A percentile compares a stretch with the other conserved stretches of the same genome.
Evolutionary conservation across 2,113 vertebrate species (phyloP).

Genomic region (Garra rufa): DNA sequence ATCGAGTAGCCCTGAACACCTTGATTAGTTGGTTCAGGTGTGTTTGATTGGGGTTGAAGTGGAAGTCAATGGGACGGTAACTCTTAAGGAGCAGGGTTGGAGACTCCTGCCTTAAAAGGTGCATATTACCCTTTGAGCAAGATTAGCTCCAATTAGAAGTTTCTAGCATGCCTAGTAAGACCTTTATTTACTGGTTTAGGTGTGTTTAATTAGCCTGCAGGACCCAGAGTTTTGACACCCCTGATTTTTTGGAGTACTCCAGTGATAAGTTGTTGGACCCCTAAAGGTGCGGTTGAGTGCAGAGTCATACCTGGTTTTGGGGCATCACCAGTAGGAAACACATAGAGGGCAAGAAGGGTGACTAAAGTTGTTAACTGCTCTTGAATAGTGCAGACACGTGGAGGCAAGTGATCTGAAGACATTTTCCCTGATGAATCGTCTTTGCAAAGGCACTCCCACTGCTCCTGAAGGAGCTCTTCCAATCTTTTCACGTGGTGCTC

Average conservation of each 20-base stretch:
- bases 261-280: not conserved
- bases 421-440: slow-evolving; percentile 75
- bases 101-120: too few species aligned
- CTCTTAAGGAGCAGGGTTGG: too few species aligned
- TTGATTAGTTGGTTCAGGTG: too few species aligned
- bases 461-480: slow-evolving; percentile 88
- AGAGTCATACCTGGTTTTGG: slow-evolving; percentile 41
- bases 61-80: too few species aligned
- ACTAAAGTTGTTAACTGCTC: slow-evolving; percentile 87
- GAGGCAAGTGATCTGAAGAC: slow-evolving; percentile 81
- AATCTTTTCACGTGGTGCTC: slow-evolving; percentile 87
- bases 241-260: not conserved
- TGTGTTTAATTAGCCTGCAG: too few species aligned
- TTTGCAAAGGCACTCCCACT: slow-evolving; percentile 89
- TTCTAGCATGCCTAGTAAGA: too few species aligned
- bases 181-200: too few species aligned
- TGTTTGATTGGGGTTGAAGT: too few species aligned
- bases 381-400: slow-evolving; percentile 89
- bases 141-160: too few species aligned
- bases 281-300: not conserved
- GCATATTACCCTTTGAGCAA: too few species aligned
- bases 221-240: not conserved
- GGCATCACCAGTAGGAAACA: slow-evolving; percentile 63
- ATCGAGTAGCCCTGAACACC: not conserved
- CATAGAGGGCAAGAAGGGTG: slow-evolving; percentile 83